Base-by-base conservation (phyloP, 2,113 vertebrate species). In the Zosterops borbonicus region DNA sequence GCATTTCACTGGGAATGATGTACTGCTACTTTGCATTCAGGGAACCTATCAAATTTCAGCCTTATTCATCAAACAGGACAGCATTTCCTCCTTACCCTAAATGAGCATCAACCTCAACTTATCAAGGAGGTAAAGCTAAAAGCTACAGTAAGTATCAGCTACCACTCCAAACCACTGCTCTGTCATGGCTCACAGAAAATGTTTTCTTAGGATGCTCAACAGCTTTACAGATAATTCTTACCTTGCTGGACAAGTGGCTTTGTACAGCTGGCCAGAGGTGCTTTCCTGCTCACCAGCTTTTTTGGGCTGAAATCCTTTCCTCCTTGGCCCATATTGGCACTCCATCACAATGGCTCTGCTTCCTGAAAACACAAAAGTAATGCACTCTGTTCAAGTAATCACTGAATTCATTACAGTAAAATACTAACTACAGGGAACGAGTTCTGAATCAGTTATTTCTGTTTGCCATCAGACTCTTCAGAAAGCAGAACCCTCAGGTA, bases 341-440 rank as follows among this genome's bases (percentile, higher is more conserved):
- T 99, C 98, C 98, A 99, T 99, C 77, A 99, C 98, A 88, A 98
- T 98, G 52, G 98, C 98, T 97, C 98, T 98, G 93, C 98, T 99
- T 87, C 98, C 98, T 99, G 94, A 76, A 90, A 92, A 95, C 59
- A 92, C 75, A 96, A 96, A 93, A 84, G 28, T 69, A 96, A 95
- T 35, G 81, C 37, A 21, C 41, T 78, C 71, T 49, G 94, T 81
- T 94, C 69, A 94, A 89, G 41, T 58, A 80, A 68, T 50, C 46
- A 68, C 33, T 28, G 27, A 91, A 83, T 46, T 49, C 42, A 58
- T 39, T 70, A 89, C 20, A 94, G 69, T 71, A 84, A 89, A 91
- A 93, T 25, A 67, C 11, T 23, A 92, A 73, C 44, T 65, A 52
- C 13, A 93, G 82, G n/a, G 69, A 16, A 69, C 28, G 29, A 76